Base-by-base conservation (phyloP, 2,797 vertebrate genomes). In the Meriones psammophilus region DNA sequence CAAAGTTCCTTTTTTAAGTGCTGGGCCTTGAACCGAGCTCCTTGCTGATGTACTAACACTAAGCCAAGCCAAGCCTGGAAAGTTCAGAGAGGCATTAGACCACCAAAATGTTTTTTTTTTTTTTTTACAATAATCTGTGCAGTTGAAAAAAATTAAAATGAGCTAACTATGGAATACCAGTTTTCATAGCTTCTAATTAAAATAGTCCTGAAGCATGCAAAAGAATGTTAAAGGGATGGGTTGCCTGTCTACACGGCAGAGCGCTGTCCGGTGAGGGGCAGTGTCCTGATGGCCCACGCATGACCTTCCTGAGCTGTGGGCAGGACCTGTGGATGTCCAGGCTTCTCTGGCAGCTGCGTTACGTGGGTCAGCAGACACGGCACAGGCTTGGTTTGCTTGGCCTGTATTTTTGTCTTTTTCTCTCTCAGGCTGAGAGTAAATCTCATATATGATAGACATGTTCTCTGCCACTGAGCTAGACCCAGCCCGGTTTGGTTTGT, bases 101-200 rank as follows among this genome's bases (percentile, higher is more conserved):
- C 2, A 14, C 54, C 42, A 50, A 69, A 24, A 71, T 26, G 64
- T 69, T 54, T 66, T 68, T 13, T 69, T 83, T 69, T 46, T 74
- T 74, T 13, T 74, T 84, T 77, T 68, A 46, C 6, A 85, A 85
- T 89, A 86, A 39, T 33, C 56, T 62, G 30, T 39, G 56, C 24
- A 77, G 54, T 89, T 89, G 12, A 33, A 85, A 92, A 24, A 71
- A 56, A 54, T 54, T 83, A 71, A 54, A 93, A 36, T 85, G 46
- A 80, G 58, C 74, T 79, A 85, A 90, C 81, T 91, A 39, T 54
- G 54, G 91, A 94, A 88, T 88, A 46, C 33, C n/a, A 69, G 30
- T 87, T 92, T 94, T 76, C 76, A 86, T 56, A 89, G 86, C 60
- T 77, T 88, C 58, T 18, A 36, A 77, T 85, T 80, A 90, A 86